Conservation (phyloP, 1,140 invertebrate genomes). For the Meloidogyne floridensis region DNA sequence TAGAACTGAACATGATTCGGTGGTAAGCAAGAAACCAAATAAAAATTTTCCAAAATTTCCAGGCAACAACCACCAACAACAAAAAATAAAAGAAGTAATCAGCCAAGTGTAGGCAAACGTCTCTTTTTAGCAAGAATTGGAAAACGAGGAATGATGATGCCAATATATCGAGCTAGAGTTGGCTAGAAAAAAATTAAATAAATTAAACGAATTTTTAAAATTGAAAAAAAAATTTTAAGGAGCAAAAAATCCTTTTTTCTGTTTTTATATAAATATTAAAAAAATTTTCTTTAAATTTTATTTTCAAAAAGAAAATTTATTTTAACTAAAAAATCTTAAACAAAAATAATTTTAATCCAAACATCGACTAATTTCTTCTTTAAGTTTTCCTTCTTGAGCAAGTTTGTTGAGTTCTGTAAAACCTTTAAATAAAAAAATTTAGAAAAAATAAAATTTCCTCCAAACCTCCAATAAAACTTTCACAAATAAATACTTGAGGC, state of each 20-base stretch:
- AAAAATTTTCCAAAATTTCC: neutral
- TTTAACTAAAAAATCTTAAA: neutral
- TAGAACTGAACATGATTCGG: neutral
- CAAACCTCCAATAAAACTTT: constrained; percentile 51
- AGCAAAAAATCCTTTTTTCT: neutral
- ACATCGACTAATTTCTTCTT: constrained; percentile 36
- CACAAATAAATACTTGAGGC: constrained; percentile 56
- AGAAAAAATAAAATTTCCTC: neutral
- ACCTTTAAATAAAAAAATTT: constrained; percentile 36
- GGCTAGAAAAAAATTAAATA: constrained; percentile 9
- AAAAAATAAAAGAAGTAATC: constrained; percentile 5
- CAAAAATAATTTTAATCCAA: constrained; percentile 31
- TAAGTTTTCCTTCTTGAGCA: constrained; percentile 40
- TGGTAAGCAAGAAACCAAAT: neutral
- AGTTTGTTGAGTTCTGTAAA: constrained; percentile 50
- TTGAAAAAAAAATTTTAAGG: neutral
- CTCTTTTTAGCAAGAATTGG: constrained; percentile 39
- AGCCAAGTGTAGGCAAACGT: constrained; percentile 29
- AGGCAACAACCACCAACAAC: neutral
- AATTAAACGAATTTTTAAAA: constrained; percentile 7
- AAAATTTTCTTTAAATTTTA: neutral
- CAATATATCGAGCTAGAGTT: constrained; percentile 17
- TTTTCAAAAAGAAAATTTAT: constrained; percentile 1
- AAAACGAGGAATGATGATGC: constrained; percentile 30
- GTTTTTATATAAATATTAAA: neutral